Conservation (phyloP, 2,113 vertebrate genomes). For the Nerophis ophidion region DNA sequence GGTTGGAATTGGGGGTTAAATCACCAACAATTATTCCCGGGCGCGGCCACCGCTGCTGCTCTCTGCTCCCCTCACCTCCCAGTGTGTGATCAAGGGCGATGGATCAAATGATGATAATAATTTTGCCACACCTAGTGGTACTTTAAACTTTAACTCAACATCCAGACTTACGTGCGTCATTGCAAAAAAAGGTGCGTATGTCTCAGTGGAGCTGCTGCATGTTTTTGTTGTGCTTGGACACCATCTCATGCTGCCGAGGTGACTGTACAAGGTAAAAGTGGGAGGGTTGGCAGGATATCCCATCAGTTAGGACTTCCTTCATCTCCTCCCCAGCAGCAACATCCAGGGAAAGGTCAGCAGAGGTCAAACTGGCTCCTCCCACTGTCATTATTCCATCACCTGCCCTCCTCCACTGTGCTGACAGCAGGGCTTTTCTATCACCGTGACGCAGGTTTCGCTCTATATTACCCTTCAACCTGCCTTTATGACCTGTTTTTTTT, state of each 20-base stretch:
- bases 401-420: conserved; percentile 46
- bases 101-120: no score
- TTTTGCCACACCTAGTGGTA: no score
- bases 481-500: conserved; percentile 40
- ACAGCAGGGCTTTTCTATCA: conserved; percentile 55
- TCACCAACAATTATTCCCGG: no score
- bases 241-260: conserved; percentile 38
- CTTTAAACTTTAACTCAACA: neutral
- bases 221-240: conserved; percentile 18
- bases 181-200: conserved; percentile 6
- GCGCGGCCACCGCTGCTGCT: no score
- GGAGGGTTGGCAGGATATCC: conserved; percentile 71
- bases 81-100: no score
- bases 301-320: conserved; percentile 64
- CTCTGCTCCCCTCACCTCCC: no score
- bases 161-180: conserved; percentile 28
- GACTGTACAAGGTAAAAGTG: conserved; percentile 36
- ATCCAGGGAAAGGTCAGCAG: conserved; percentile 52
- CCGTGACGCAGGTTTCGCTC: conserved; percentile 32
- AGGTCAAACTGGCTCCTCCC: conserved; percentile 58
- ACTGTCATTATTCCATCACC: conserved; percentile 69
- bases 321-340: conserved; percentile 58
- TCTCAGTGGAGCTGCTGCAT: conserved; percentile 16
- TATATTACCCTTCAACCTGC: conserved; percentile 31
- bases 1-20: no score